Percentiles rank a stretch among this genome's conserved stretches.
Evolutionary conservation across 2,113 vertebrate species (phyloP).

Genomic region (Lota lota): DNA sequence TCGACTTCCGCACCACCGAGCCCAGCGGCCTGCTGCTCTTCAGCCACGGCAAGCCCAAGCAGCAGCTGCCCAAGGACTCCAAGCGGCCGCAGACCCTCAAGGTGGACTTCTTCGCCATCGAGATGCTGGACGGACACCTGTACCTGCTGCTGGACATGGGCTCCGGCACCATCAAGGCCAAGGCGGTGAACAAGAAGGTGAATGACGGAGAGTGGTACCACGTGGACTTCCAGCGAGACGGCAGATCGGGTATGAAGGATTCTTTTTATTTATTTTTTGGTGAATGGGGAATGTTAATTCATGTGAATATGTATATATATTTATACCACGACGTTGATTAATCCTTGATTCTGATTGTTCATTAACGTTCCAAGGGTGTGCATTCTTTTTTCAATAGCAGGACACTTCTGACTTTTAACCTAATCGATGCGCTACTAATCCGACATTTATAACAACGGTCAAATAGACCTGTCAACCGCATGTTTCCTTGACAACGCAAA

Average conservation of each 20-base stretch:
- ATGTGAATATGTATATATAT: not conserved
- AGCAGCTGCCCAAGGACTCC: conserved; percentile 86
- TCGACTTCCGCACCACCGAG: conserved; percentile 97
- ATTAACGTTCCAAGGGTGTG: too few relatives aligned
- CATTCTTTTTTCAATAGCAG: too few relatives aligned
- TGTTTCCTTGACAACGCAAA: too few relatives aligned
- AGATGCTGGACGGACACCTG: conserved; percentile 96
- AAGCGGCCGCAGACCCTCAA: conserved; percentile 90
- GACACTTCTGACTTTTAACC: too few relatives aligned
- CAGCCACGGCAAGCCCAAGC: conserved; percentile 92
- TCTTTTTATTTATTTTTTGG: not conserved
- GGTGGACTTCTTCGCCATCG: conserved; percentile 97
- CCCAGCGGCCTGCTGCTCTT: conserved; percentile 96
- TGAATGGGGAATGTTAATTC: not conserved
- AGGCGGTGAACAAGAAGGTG: conserved; percentile 92
- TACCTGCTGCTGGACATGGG: conserved; percentile 97
- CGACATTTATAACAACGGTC: too few relatives aligned
- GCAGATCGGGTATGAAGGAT: conserved; percentile 85
- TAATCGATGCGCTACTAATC: too few relatives aligned
- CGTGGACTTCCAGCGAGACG: conserved; percentile 95
- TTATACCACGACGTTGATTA: not conserved
- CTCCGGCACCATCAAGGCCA: conserved; percentile 95
- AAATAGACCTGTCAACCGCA: too few relatives aligned
- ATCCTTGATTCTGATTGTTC: too few relatives aligned
- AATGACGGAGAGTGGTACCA: conserved; percentile 99